These are phyloP conservation scores for Sisyra terminalis DNA, from an alignment of 2,888 invertebrate genomes.

Conservation along the genomic window DNA sequence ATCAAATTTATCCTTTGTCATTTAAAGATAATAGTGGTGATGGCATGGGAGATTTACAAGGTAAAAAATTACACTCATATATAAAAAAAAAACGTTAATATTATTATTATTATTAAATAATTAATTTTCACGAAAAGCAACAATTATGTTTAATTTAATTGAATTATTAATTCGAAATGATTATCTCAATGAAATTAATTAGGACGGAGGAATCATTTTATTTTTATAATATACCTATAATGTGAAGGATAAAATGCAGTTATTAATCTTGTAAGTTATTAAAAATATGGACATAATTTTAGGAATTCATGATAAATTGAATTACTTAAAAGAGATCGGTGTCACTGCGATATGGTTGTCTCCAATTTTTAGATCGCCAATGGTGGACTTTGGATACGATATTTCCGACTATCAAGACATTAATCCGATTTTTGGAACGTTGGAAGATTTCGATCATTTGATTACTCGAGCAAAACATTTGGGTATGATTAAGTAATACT, in stretches of 20 bases:
- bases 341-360: slow-evolving; percentile 53
- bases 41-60: slow-evolving; percentile 72
- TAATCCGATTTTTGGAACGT: slow-evolving; percentile 50
- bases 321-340: slow-evolving; percentile 48
- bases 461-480: slow-evolving; percentile 3
- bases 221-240: neutral
- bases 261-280: no score
- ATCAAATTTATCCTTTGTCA: slow-evolving; percentile 75
- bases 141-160: no score
- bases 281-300: no score
- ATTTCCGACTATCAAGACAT: slow-evolving; percentile 49
- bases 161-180: neutral
- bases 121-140: no score
- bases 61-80: slow-evolving; percentile 24
- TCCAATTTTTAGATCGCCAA: slow-evolving; percentile 53
- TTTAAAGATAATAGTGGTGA: slow-evolving; percentile 71
- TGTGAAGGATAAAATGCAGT: no score
- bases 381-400: slow-evolving; percentile 67
- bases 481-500: neutral
- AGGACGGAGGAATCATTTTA: neutral
- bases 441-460: slow-evolving; percentile 39
- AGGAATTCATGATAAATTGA: slow-evolving; percentile 42
- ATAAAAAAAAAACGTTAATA: slow-evolving; percentile 5
- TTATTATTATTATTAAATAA: no score
- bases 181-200: neutral